phyloP scores from a whole-genome alignment of 2,888 invertebrate genomes.

The Drosophila pseudotalamancana region DNA sequence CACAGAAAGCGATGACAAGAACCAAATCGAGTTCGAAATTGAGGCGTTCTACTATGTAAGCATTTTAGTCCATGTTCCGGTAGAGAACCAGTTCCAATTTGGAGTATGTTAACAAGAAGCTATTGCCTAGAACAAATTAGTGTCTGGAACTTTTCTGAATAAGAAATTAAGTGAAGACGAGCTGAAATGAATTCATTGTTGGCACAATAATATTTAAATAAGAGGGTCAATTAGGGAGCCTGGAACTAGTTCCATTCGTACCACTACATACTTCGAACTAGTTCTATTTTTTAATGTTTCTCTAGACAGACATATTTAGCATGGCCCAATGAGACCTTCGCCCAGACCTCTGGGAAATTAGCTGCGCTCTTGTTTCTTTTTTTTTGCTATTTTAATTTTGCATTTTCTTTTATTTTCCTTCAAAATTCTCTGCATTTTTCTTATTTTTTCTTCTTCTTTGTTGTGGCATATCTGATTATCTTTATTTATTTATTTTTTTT shows the following conservation, averaged over 20 bases:
- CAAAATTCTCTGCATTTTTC: constrained; percentile 15
- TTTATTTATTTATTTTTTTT: constrained; percentile 44
- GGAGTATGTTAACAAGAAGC: not conserved
- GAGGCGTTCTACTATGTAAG: constrained; percentile 84
- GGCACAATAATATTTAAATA: no score
- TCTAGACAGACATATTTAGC: not conserved
- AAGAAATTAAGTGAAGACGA: no score
- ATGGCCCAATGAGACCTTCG: constrained; percentile 40
- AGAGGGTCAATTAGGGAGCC: no score
- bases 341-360: constrained; percentile 54
- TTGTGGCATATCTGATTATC: constrained; percentile 10
- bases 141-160: no score
- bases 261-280: not conserved
- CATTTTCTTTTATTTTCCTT: constrained; percentile 31
- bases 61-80: constrained; percentile 14
- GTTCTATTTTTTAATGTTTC: not conserved
- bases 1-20: constrained; percentile 75
- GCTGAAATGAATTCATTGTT: no score
- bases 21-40: constrained; percentile 82
- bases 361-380: constrained; percentile 25
- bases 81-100: not conserved
- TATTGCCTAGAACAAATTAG: no score
- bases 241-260: no score
- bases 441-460: constrained; percentile 5
- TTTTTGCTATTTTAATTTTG: constrained; percentile 14